Conservation (phyloP, 2,797 vertebrate species). For the Mionectes olivaceus region DNA sequence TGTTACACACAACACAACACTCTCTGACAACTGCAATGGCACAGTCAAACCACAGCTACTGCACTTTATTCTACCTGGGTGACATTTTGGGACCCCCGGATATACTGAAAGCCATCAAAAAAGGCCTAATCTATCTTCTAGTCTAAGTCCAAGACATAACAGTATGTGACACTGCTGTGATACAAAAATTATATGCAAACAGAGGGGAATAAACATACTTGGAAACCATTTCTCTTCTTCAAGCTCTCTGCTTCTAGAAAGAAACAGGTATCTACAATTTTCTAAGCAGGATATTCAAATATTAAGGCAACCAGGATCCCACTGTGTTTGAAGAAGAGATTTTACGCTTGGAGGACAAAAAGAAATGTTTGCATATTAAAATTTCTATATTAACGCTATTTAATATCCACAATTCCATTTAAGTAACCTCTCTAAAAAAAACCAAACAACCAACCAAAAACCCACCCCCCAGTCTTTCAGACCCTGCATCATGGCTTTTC, state of each 20-base stretch:
- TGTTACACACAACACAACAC: not conserved
- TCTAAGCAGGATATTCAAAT: not conserved
- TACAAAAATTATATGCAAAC: not conserved
- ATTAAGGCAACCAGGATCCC: not conserved
- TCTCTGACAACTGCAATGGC: not conserved
- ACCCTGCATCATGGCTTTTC: rapidly evolving
- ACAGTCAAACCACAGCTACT: not conserved
- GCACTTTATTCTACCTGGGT: not conserved
- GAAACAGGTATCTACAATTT: not conserved
- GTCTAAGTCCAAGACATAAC: not conserved
- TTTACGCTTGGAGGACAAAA: not conserved
- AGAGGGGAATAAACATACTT: not conserved
- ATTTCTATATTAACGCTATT: not conserved
- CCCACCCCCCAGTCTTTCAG: not conserved
- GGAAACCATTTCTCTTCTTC: not conserved
- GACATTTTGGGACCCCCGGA: not conserved
- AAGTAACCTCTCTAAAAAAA: not conserved
- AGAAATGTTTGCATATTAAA: not conserved
- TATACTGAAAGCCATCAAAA: not conserved
- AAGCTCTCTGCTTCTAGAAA: not conserved
- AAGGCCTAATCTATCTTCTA: rapidly evolving
- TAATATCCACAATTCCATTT: not conserved
- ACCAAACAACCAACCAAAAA: not conserved
- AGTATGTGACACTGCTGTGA: not conserved
- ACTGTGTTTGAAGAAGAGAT: not conserved